A percentile compares a stretch with the other conserved stretches of the same genome.
phyloP scores from a whole-genome alignment of 2,113 vertebrate species.

The Motacilla alba region DNA sequence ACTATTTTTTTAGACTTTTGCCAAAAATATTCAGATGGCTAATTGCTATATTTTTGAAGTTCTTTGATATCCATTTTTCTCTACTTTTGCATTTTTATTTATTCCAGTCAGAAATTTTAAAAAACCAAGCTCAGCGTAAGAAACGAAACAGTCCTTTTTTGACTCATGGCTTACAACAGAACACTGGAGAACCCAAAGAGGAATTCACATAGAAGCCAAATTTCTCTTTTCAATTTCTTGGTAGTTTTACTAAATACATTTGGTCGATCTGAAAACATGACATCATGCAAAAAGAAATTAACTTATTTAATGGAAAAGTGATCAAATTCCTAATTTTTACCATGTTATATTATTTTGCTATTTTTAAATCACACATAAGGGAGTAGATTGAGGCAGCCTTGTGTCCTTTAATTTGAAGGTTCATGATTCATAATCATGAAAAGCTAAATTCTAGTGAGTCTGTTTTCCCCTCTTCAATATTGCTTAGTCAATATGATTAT shows the following conservation, averaged over 20 bases:
- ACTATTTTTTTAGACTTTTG: not conserved
- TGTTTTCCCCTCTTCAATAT: not conserved
- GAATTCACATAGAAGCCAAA: not conserved
- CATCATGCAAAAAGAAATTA: not conserved
- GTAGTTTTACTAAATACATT: not conserved
- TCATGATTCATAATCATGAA: fast-evolving
- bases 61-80: not conserved
- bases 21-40: not conserved
- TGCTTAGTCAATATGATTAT: not conserved
- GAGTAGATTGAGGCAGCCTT: not conserved
- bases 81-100: not conserved
- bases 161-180: not conserved
- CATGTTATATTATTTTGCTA: not conserved
- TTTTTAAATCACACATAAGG: not conserved
- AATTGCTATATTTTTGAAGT: not conserved
- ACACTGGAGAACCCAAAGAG: not conserved
- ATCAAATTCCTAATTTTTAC: not conserved
- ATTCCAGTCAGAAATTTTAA: not conserved
- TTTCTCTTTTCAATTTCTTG: not conserved
- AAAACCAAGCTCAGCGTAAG: fast-evolving
- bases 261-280: not conserved
- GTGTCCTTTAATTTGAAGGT: not conserved
- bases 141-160: not conserved
- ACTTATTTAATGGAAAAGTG: not conserved
- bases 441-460: not conserved